Base-by-base conservation (phyloP, 53 echinoderm and acorn worm species). In the Holothuria scabra region DNA sequence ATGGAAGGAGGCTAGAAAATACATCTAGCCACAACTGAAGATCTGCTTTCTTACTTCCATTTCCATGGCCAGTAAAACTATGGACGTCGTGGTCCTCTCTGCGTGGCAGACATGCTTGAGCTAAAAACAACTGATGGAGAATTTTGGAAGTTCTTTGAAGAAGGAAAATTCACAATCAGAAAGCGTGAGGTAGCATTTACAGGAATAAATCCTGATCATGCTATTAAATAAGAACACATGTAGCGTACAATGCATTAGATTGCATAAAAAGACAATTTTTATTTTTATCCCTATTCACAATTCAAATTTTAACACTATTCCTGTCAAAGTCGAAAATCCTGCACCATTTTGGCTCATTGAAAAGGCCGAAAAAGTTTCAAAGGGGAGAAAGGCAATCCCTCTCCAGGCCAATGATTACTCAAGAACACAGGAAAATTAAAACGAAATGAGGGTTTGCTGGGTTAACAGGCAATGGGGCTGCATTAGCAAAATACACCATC, bases 141-240 rank as follows among this genome's bases (percentile, higher is more conserved):
- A 18, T 57, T 85, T 18, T 31, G 76, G 21, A 48, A 28, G 5
- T 41, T 62, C 23, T 86, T 63, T 31, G 33, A 48, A 3, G 30
- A 48, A 23, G 80, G 64, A 14, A 80, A 66, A 32, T 65, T 80
- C 38, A 67, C 80, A 34, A 56, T 86, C 46, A 80, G 80, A 60
- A 49, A 55, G 56, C 46, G 29, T 3, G n/a, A 79, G 59, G 33
- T 71, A 13, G 28, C 32, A 26, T 74, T 74, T 29, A 78, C 14
- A 14, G 52, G 55, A 49, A 56, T 85, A 32, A 65, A 65, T 23
- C 46, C 79, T 23, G 79, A 87, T 81, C 87, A 80, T 14, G 87
- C 87, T 31, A 87, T 69, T 75, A 81, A 87, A 56, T 81, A 81
- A 81, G 60, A 55, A 22, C 79, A 80, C 81, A 87, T n/a, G n/a